A percentile compares a stretch with the other conserved stretches of the same genome.
Evolutionary conservation across 2,888 invertebrate genomes (phyloP).

Genomic region (Megastigmus dorsalis): DNA sequence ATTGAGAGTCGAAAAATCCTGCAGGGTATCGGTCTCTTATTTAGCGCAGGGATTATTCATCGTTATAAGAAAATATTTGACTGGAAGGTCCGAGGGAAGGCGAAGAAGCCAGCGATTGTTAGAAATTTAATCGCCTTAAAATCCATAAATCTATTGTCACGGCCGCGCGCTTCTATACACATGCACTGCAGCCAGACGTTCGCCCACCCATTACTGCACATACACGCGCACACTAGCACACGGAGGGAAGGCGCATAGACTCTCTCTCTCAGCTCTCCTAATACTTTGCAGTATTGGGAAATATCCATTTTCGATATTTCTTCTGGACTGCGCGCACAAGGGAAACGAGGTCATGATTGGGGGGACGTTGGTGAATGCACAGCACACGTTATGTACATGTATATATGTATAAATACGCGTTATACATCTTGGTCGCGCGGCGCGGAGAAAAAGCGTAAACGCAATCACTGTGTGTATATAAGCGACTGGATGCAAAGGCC

Average conservation of each 20-base stretch:
- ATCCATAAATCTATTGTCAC: slow-evolving; percentile 38
- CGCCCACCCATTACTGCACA: no score
- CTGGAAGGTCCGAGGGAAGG: background rate
- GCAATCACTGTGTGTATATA: no score
- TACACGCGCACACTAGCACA: no score
- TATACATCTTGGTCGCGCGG: no score
- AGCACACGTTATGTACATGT: no score
- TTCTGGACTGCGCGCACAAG: slow-evolving; percentile 1
- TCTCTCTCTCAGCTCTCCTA: no score
- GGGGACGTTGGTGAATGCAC: no score
- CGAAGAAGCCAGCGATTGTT: slow-evolving; percentile 3
- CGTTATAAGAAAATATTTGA: slow-evolving; percentile 35
- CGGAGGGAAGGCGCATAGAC: no score
- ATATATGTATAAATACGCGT: no score
- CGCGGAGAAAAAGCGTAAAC: no score
- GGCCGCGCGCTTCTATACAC: slow-evolving; percentile 6
- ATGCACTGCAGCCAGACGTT: background rate
- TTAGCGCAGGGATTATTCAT: slow-evolving; percentile 14
- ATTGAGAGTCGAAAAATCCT: no score
- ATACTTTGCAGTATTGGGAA: slow-evolving; percentile 44
- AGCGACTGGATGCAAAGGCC: no score
- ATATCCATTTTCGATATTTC: slow-evolving; percentile 54
- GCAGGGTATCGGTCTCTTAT: slow-evolving; percentile 13
- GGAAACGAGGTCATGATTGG: slow-evolving; percentile 37
- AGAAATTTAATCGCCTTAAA: slow-evolving; percentile 38